These are phyloP conservation scores for Araneus ventricosus DNA, from an alignment of 1,140 invertebrate species.

Conservation along the genomic window DNA sequence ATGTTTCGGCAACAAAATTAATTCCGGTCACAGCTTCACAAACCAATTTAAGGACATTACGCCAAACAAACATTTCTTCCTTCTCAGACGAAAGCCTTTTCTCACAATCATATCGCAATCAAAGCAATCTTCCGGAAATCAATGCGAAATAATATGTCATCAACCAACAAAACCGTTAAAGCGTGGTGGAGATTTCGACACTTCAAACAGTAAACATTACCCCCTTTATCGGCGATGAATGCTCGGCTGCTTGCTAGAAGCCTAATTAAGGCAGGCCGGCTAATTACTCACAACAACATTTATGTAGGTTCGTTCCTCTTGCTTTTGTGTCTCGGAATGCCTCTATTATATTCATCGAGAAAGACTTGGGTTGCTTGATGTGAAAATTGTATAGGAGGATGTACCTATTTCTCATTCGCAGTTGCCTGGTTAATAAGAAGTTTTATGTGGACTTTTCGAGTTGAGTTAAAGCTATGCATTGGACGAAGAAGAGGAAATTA, in stretches of 20 bases:
- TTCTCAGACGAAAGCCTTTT: not conserved
- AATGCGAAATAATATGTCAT: constrained; percentile 50
- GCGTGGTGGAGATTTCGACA: constrained; percentile 28
- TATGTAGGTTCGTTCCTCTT: not conserved
- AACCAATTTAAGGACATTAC: constrained; percentile 35
- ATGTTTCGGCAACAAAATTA: not conserved
- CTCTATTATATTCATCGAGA: not conserved
- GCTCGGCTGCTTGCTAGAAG: not conserved
- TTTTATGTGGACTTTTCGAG: no score
- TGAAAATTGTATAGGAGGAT: not conserved
- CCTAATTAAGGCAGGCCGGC: not conserved
- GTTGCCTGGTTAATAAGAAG: not conserved
- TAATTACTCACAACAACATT: constrained; percentile 24
- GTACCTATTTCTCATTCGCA: not conserved
- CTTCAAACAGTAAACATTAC: constrained; percentile 11
- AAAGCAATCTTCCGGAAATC: constrained; percentile 36
- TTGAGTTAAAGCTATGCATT: no score
- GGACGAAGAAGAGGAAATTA: no score
- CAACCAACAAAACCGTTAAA: constrained; percentile 27
- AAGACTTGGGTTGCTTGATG: not conserved
- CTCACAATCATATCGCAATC: constrained; percentile 31
- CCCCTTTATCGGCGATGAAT: not conserved
- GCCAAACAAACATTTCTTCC: constrained; percentile 18
- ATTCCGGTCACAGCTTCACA: constrained; percentile 15
- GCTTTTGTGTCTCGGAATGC: not conserved